A percentile compares a stretch with the other conserved stretches of the same genome.
Conservation (phyloP, 2,113 vertebrate genomes). For the Beaufortia kweichowensis region DNA sequence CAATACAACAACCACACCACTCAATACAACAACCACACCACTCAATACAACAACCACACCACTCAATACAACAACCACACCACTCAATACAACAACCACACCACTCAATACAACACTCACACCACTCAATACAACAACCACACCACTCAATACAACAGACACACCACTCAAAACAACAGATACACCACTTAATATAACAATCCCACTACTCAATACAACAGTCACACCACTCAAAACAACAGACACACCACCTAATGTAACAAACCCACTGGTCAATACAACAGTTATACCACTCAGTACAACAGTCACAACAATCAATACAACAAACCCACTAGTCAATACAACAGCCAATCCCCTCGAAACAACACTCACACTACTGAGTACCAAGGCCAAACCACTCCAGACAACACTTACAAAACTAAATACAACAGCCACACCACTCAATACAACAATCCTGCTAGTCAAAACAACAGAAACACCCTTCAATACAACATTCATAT, state of each 20-base stretch:
- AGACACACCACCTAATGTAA: neutral
- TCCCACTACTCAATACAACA: neutral
- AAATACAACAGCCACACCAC: neutral
- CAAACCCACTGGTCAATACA: neutral
- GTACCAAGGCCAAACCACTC: neutral
- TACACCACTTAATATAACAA: neutral
- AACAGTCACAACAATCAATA: neutral
- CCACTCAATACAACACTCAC: too few species aligned
- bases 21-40: too few species aligned
- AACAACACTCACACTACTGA: neutral
- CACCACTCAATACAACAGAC: neutral
- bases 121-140: too few species aligned
- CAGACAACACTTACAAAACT: neutral
- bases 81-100: neutral
- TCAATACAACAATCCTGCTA: neutral
- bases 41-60: too few species aligned
- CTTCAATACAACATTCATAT: neutral
- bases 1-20: too few species aligned
- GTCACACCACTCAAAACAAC: neutral
- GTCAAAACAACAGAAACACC: too few species aligned
- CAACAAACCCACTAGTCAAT: neutral
- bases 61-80: too few species aligned
- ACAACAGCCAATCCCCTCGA: neutral
- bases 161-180: neutral
- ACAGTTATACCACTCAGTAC: neutral